A percentile compares a stretch with the other conserved stretches of the same genome.
These are phyloP conservation scores for Byasa hedistus DNA, from an alignment of 2,888 invertebrate genomes.

Conservation along the genomic window DNA sequence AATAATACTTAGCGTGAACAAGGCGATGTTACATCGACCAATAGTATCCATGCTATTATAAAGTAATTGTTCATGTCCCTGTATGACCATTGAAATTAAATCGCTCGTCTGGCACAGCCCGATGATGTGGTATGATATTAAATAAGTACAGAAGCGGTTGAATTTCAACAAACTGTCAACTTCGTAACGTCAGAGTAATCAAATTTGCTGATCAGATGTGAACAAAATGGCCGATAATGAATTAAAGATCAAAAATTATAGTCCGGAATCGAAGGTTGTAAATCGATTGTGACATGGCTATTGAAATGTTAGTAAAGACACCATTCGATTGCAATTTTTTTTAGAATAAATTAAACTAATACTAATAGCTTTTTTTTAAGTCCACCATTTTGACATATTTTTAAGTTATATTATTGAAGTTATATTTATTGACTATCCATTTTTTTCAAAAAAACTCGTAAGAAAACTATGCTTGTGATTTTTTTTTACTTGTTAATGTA, in stretches of 20 bases:
- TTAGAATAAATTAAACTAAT: conserved; percentile 12
- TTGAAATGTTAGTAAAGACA: conserved; percentile 3
- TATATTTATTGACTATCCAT: background rate
- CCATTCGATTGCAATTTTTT: conserved; percentile 16
- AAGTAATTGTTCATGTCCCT: conserved; percentile 28
- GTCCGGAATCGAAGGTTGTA: conserved; percentile 6
- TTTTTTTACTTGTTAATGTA: too few species aligned
- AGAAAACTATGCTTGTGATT: too few species aligned
- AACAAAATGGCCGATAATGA: conserved; percentile 23
- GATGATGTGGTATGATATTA: conserved; percentile 22
- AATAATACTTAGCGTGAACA: conserved; percentile 61
- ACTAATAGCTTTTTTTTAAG: conserved; percentile 10
- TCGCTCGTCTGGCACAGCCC: conserved; percentile 31
- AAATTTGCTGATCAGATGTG: conserved; percentile 24
- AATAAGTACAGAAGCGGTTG: conserved; percentile 9
- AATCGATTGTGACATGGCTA: background rate
- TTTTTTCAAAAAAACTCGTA: background rate
- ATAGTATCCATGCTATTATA: conserved; percentile 33
- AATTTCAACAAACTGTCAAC: conserved; percentile 20
- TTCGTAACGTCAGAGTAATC: conserved; percentile 9
- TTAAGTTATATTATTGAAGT: too few species aligned
- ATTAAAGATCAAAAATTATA: conserved; percentile 16
- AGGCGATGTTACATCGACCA: conserved; percentile 43
- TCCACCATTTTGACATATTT: background rate
- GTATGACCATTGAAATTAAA: conserved; percentile 25